phyloP scores from a whole-genome alignment of 2,888 invertebrate genomes.

The Pharmacophagus antenor region DNA sequence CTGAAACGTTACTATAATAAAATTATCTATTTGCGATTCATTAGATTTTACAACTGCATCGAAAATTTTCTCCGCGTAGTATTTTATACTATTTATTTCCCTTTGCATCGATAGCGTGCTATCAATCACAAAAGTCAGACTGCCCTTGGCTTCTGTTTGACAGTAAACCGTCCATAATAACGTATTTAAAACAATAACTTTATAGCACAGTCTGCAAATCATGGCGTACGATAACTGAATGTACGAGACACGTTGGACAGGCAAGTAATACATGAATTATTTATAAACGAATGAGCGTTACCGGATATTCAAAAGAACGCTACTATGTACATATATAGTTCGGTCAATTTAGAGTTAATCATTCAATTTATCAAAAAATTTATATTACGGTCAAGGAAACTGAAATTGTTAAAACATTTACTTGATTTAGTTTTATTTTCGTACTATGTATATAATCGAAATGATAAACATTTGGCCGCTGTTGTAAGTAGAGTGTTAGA shows the following conservation, averaged over 20 bases:
- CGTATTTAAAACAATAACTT: neutral
- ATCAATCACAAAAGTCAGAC: conserved; percentile 63
- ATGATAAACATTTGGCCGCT: too few species aligned
- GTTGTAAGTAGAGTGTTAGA: too few species aligned
- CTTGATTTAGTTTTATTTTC: too few species aligned
- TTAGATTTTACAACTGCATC: conserved; percentile 50
- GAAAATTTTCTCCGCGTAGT: conserved; percentile 48
- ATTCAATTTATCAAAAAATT: too few species aligned
- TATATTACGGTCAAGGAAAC: too few species aligned
- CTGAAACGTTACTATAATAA: conserved; percentile 60
- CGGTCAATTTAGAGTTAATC: neutral
- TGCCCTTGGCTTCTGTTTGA: conserved; percentile 34
- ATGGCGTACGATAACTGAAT: conserved; percentile 10
- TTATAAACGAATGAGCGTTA: conserved; percentile 4
- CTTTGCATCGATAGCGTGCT: conserved; percentile 53
- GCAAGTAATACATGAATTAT: neutral
- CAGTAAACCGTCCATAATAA: conserved; percentile 9
- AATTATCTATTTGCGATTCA: conserved; percentile 53
- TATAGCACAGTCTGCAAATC: conserved; percentile 1
- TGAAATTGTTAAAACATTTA: too few species aligned
- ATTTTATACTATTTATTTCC: conserved; percentile 54
- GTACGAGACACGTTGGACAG: neutral
- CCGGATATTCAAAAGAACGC: conserved; percentile 3
- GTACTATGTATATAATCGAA: too few species aligned
- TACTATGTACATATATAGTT: neutral